Percentiles rank a stretch among this genome's conserved stretches.
These are phyloP conservation scores for Tachysurus vachellii DNA, from an alignment of 2,113 vertebrate species.

Conservation along the genomic window DNA sequence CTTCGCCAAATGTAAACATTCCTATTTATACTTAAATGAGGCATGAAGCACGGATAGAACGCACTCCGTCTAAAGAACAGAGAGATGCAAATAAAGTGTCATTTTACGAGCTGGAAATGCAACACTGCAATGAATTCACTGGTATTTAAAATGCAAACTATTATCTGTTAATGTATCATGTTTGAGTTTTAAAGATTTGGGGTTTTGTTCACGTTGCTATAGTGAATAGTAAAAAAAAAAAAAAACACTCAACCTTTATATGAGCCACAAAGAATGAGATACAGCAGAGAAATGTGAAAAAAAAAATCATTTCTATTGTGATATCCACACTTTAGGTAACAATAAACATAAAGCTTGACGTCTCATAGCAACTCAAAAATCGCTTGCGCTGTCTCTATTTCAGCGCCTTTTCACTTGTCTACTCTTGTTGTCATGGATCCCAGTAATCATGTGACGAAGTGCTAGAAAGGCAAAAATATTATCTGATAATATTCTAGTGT, in stretches of 20 bases:
- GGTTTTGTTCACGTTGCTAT: not conserved
- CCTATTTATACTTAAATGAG: slow-evolving; percentile 59
- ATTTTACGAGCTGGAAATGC: slow-evolving; percentile 29
- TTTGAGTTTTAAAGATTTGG: not conserved
- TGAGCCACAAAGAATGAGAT: not conserved
- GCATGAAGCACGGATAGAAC: slow-evolving; percentile 44
- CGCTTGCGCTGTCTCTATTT: not conserved
- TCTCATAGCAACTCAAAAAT: not conserved
- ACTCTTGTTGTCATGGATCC: not conserved
- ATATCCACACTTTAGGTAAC: not conserved
- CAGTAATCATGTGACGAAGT: not conserved
- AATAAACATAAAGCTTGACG: not conserved
- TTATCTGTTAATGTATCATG: not conserved
- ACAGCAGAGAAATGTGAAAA: not conserved
- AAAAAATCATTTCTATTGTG: not conserved
- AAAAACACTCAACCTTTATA: not conserved
- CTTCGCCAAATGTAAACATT: slow-evolving; percentile 57
- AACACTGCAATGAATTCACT: not conserved
- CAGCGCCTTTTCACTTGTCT: not conserved
- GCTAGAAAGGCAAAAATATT: not conserved
- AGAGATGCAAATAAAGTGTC: slow-evolving; percentile 8
- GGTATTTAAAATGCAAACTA: slow-evolving; percentile 17
- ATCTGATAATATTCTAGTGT: not conserved
- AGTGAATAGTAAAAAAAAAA: not conserved
- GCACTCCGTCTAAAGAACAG: not conserved